A percentile compares a stretch with the other conserved stretches of the same genome.
Conservation (phyloP, 2,113 vertebrate genomes). For the Bubo bubo region DNA sequence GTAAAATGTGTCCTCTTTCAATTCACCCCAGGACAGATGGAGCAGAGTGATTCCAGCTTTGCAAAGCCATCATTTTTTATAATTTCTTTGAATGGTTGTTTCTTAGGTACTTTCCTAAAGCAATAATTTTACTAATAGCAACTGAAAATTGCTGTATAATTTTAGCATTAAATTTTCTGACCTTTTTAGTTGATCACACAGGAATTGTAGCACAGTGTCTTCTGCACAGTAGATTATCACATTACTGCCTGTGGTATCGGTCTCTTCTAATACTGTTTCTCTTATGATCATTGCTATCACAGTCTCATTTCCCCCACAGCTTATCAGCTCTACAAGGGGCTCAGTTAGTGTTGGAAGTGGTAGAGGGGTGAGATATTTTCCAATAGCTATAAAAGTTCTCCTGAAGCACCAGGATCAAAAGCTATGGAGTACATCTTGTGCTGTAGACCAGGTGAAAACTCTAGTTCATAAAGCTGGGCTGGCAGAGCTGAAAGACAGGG, state of each 20-base stretch:
- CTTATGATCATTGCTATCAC: neutral
- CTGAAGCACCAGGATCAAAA: fast-evolving
- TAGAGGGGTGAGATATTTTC: neutral
- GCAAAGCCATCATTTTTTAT: neutral
- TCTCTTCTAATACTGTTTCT: neutral
- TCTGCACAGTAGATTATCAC: neutral
- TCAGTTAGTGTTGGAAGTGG: neutral
- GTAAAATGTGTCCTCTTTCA: neutral
- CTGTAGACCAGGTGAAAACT: neutral
- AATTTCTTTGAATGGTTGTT: neutral
- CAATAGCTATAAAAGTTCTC: neutral
- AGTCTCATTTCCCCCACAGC: neutral
- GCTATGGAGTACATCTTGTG: fast-evolving
- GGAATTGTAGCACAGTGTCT: neutral
- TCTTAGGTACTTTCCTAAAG: slow-evolving; percentile 31
- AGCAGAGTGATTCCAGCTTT: neutral
- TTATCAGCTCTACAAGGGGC: neutral
- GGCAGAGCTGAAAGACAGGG: neutral
- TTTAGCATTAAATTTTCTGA: slow-evolving; percentile 42
- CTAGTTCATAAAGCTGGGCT: neutral
- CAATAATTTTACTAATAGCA: slow-evolving; percentile 41
- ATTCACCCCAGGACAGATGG: slow-evolving; percentile 5
- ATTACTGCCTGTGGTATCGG: neutral
- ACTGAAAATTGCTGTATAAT: slow-evolving; percentile 41
- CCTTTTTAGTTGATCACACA: slow-evolving; percentile 5